A percentile compares a stretch with the other conserved stretches of the same genome.
Evolutionary conservation across 2,113 vertebrate species (phyloP).

Genomic region (Mustelus asterias): DNA sequence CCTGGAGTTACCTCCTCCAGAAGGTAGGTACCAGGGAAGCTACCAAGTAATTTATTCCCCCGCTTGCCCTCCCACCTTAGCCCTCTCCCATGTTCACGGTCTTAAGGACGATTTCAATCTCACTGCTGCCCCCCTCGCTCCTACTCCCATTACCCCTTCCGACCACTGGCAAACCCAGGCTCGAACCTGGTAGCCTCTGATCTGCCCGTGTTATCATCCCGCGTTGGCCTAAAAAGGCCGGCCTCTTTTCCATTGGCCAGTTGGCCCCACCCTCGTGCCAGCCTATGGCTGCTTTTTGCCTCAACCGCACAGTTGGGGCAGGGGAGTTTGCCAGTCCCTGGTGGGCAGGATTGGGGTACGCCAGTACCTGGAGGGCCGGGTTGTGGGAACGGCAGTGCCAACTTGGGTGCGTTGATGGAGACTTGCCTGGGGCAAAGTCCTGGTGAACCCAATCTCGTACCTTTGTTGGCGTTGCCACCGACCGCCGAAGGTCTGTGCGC

Average conservation of each 20-base stretch:
- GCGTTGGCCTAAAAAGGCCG: background rate
- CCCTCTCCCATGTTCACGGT: background rate
- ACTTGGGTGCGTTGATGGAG: background rate
- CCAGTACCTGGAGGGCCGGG: background rate
- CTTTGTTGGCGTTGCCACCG: background rate
- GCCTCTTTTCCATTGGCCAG: too few species aligned
- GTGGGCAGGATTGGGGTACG: background rate
- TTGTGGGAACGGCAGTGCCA: background rate
- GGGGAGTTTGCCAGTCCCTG: too few species aligned
- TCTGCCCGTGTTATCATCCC: background rate
- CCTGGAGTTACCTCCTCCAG: constrained; percentile 78
- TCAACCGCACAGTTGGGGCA: background rate
- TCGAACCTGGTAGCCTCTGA: background rate
- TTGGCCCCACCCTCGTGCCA: background rate
- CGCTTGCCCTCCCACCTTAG: background rate
- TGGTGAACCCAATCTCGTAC: too few species aligned
- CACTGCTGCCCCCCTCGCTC: background rate
- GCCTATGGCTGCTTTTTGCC: background rate
- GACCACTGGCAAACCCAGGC: background rate
- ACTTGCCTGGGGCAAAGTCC: too few species aligned
- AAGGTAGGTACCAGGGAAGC: constrained; percentile 59
- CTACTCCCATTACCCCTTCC: too few species aligned
- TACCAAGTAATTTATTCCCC: background rate
- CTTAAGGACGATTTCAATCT: background rate
- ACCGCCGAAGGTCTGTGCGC: background rate